Evolutionary conservation across 2,797 vertebrate species (phyloP).

Genomic region (Pseudochirops corinnae): DNA sequence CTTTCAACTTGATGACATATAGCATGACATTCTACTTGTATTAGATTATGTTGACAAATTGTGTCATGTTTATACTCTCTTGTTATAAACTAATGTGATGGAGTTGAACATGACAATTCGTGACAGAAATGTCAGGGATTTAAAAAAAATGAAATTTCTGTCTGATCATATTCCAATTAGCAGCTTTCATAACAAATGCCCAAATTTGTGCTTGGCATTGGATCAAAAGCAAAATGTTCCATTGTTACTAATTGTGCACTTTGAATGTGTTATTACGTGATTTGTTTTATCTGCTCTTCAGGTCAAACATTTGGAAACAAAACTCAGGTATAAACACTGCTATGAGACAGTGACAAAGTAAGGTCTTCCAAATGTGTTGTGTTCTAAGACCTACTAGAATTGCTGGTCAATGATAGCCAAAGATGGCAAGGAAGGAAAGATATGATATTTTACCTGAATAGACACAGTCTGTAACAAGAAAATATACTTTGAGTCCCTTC

Average conservation of each 20-base stretch:
- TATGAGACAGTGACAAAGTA: background rate
- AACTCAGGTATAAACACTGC: background rate
- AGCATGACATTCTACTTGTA: conserved; percentile 28
- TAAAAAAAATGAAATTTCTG: conserved; percentile 77
- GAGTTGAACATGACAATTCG: conserved; percentile 75
- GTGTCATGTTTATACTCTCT: conserved; percentile 74
- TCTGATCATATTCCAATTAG: conserved; percentile 81
- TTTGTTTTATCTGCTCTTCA: background rate
- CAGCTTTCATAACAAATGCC: conserved; percentile 73
- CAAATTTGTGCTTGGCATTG: conserved; percentile 65
- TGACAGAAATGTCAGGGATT: conserved; percentile 84
- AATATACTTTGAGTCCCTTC: background rate
- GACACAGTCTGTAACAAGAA: background rate
- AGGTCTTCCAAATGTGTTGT: background rate
- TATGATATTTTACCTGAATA: background rate
- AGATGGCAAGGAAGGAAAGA: background rate
- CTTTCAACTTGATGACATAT: conserved; percentile 46
- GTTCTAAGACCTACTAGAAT: background rate
- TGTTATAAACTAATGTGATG: conserved; percentile 77
- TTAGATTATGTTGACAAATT: conserved; percentile 77
- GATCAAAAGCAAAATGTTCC: conserved; percentile 65
- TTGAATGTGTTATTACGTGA: conserved; percentile 30
- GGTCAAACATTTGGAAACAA: conserved; percentile 1
- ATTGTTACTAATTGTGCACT: conserved; percentile 56
- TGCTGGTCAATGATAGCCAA: background rate